Evolutionary conservation across 92 coral and sea anemone species (phyloP), one percentile per base, ranked within the genome.

Genomic region (Bergia puertoricense): DNA sequence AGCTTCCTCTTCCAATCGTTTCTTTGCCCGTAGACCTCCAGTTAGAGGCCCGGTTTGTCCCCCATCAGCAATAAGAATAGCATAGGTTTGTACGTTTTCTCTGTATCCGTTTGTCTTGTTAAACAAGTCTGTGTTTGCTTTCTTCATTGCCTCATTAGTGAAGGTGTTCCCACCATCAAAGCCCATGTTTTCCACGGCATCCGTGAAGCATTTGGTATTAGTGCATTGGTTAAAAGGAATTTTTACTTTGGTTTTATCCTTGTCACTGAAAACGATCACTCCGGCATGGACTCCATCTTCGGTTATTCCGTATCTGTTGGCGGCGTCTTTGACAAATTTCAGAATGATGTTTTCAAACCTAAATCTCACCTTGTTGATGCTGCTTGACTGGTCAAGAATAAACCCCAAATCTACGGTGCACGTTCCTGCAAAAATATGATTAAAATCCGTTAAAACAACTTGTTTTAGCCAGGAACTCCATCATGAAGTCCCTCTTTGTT

Each of bases 371-470:
- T 18, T 75, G 46, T 75, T 75, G 15, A 75, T 41, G 45, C 79
- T 75, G n/a, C 16, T 37, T 37, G 79, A 75, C 79, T 75, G 79
- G 41, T 75, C 79, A 75, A 75, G 85, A 20, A 80, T 50, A 56
- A 80, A 80, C 5, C 85, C 85, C 40, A 80, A 40, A 22, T 80
- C 69, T 7, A 54, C 43, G 11, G 3, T 40, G 23, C 69, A 54
- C 4, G 16, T 1, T 43, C 45, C 79, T 75, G 45, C n/a, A 30
- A 39, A 41, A 75, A 14, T 18, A 75, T 6, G 23, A 62, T 62
- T 16, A 20, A 20, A 62, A 3, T 5, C 11, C 59, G 59, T 54
- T 13, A 54, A 54, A 54, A 54, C 16, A 15, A 54, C 59, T 54
- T 54, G 59, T 51, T 51, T 9, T 50, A 50, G 56, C 56, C 9